These are phyloP conservation scores for Sphenodon punctatus DNA, from an alignment of 2,797 vertebrate genomes.

Conservation along the genomic window DNA sequence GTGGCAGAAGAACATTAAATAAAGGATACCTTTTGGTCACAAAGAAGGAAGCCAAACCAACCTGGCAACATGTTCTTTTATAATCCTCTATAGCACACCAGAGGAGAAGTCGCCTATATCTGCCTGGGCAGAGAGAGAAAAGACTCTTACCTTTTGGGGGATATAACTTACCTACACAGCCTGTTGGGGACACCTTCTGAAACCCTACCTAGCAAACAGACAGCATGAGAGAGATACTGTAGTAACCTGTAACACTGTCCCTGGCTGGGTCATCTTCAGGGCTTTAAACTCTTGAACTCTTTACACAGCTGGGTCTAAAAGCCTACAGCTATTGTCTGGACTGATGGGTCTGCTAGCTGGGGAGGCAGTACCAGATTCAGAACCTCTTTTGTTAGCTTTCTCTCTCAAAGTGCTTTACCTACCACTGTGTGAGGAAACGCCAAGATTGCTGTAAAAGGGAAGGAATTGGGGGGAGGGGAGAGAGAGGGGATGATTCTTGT, in stretches of 20 bases:
- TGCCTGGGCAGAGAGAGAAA: no score
- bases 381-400: not conserved
- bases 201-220: no score
- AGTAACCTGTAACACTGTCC: not conserved
- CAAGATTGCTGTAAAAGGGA: slow-evolving; percentile 25
- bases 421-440: not conserved
- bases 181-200: no score
- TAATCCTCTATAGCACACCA: no score
- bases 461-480: not conserved
- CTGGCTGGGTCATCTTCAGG: not conserved
- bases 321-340: not conserved
- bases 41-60: not conserved
- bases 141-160: no score
- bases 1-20: not conserved
- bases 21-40: not conserved
- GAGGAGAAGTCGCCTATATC: no score
- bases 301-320: not conserved
- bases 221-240: not conserved
- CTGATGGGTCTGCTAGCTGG: not conserved
- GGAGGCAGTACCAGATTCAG: not conserved
- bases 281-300: no score
- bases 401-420: slow-evolving; percentile 17
- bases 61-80: not conserved
- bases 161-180: no score
- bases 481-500: slow-evolving; percentile 17